Percentiles rank a stretch among this genome's conserved stretches.
phyloP scores from a whole-genome alignment of 2,113 vertebrate genomes.

The Apodemus speciosus region DNA sequence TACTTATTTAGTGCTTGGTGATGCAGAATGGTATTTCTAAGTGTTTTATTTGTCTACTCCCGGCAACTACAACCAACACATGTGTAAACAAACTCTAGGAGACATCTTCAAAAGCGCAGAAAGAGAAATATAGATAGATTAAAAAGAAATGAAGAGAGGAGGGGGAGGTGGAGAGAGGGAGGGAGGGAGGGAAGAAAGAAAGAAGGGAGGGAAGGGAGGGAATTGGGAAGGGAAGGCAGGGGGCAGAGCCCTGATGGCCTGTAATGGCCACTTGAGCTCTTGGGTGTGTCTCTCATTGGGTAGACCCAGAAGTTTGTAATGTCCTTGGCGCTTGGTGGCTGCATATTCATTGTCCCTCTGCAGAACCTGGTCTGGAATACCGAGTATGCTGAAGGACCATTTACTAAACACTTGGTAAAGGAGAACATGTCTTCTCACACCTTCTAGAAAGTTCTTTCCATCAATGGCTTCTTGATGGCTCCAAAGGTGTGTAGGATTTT shows the following conservation, averaged over 20 bases:
- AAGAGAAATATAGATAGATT: neutral
- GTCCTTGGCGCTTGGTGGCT: neutral
- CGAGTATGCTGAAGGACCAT: neutral
- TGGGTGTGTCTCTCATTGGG: rapidly evolving
- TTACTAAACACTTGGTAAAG: neutral
- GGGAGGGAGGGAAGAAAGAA: neutral
- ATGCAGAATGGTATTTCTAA: neutral
- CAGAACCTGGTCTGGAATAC: neutral
- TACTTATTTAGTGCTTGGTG: neutral
- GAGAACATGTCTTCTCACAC: rapidly evolving
- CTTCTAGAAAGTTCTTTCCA: neutral
- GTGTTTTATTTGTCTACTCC: neutral
- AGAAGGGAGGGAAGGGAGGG: rapidly evolving
- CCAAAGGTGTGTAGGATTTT: neutral
- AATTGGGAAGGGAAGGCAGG: rapidly evolving
- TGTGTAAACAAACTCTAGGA: neutral
- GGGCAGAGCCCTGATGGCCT: neutral
- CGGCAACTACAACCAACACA: neutral
- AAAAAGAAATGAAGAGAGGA: neutral
- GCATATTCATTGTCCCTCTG: neutral
- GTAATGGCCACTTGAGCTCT: neutral
- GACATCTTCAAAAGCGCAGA: neutral
- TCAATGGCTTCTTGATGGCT: no score
- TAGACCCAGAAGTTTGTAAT: neutral
- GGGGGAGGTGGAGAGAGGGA: rapidly evolving